phyloP scores from a whole-genome alignment of 1,140 invertebrate species.

The Marisa cornuarietis region DNA sequence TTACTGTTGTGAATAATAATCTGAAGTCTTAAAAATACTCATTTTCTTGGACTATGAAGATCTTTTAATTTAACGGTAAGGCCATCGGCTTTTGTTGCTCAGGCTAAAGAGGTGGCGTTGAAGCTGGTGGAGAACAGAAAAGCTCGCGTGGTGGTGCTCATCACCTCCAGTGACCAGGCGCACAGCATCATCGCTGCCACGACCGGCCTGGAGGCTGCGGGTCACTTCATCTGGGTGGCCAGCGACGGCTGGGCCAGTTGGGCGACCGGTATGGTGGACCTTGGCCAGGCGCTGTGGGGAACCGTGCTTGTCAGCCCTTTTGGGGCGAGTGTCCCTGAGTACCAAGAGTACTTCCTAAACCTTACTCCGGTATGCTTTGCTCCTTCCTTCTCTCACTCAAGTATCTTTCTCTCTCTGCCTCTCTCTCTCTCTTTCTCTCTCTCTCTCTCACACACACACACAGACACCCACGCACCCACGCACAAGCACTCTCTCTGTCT shows the following conservation, averaged over 20 bases:
- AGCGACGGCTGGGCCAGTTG: slow-evolving; percentile 81
- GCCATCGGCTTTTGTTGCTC: no score
- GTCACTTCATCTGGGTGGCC: slow-evolving; percentile 75
- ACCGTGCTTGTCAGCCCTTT: slow-evolving; percentile 77
- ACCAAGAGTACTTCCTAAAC: slow-evolving; percentile 37
- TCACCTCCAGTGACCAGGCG: slow-evolving; percentile 75
- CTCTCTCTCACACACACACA: no score
- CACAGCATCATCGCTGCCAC: slow-evolving; percentile 66
- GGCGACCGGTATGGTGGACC: slow-evolving; percentile 73
- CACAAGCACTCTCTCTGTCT: no score
- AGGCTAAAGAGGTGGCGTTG: slow-evolving; percentile 5
- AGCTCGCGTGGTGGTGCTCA: slow-evolving; percentile 73
- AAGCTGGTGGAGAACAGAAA: slow-evolving; percentile 9
- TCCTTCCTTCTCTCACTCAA: background rate
- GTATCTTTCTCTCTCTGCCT: no score
- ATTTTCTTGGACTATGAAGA: no score
- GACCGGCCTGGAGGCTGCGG: slow-evolving; percentile 50
- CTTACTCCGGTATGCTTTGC: slow-evolving; percentile 16
- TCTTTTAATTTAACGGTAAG: no score
- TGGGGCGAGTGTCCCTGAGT: slow-evolving; percentile 30
- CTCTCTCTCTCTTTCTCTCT: no score
- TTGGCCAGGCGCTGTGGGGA: slow-evolving; percentile 77
- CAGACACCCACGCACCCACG: no score
- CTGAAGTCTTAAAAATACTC: no score
- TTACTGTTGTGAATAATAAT: no score